phyloP scores from a whole-genome alignment of 2,888 invertebrate species.

The Globia sparganii region DNA sequence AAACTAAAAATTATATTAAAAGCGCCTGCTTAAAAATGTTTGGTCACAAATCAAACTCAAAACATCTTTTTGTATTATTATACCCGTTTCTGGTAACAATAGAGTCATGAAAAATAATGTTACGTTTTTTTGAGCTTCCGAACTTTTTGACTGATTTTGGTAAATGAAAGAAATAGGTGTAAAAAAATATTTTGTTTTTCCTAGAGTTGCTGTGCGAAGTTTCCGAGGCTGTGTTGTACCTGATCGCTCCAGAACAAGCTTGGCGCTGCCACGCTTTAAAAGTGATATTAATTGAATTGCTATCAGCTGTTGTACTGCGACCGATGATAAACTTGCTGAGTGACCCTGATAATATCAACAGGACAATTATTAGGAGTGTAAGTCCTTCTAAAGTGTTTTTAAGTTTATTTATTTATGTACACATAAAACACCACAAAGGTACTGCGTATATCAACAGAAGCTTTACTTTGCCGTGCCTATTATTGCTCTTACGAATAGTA shows the following conservation, averaged over 20 bases:
- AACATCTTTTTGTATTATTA: no score
- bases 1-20: no score
- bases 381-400: background rate
- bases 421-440: no score
- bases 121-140: no score
- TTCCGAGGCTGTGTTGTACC: constrained; percentile 95
- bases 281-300: constrained; percentile 93
- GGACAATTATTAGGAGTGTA: constrained; percentile 96
- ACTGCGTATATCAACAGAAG: background rate
- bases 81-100: no score
- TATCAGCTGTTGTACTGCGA: constrained; percentile 93
- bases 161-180: no score
- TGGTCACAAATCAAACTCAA: no score
- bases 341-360: constrained; percentile 98
- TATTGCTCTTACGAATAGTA: background rate
- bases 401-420: background rate
- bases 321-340: constrained; percentile 94
- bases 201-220: constrained; percentile 95
- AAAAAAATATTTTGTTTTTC: no score
- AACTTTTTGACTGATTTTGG: no score
- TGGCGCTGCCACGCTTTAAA: constrained; percentile 96
- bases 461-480: background rate
- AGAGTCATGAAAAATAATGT: no score
- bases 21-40: no score
- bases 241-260: constrained; percentile 95